Base-by-base conservation (phyloP, 92 coral and sea anemone species). In the Parazoanthus atlanticus region DNA sequence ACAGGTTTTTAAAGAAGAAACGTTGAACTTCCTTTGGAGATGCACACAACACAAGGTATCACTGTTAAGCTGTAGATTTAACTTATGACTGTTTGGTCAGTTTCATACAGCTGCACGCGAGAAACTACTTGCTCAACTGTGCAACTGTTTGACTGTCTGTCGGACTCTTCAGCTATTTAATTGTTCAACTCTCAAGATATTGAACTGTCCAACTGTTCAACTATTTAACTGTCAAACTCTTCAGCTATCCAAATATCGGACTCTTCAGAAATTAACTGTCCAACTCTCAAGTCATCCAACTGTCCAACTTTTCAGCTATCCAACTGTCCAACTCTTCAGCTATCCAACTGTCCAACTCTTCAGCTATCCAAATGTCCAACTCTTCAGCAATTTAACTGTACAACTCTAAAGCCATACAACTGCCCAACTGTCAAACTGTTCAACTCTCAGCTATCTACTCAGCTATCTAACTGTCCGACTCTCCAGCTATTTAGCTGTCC, bases 1-100 rank as follows among this genome's bases (percentile, higher is more conserved):
- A 31, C 85, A 96, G 99, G 89, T 85, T n/a, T 93, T 96, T 75
- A 96, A 96, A 85, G 89, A 67, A 32, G 90, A 90, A 64, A 93
- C 86, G 10, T 92, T 96, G 84, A 54, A 82, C 31, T 92, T 90
- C 77, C 47, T 96, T 32, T 96, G 99, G 99, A 91, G 89, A 82
- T 83, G 79, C 73, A 89, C 96, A 43, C 94, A 89, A 74, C 96
- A 95, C 79, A 85, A 93, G 98, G 98, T 96, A 90, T 6, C 69
- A 66, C 36, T 67, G 54, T 12, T 64, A 8, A 40, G 41, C 47
- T 56, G 66, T 8, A 29, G 15, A 28, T 66, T 40, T 36, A 19
- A 70, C 25, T 4, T 26, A 16, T 70, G 23, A 49, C 72, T 3
- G 74, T 13, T 80, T 80, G 11, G 3, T 58, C 69, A 13, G 70